These are phyloP conservation scores for Clavelina lepadiformis DNA, from an alignment of 23 tunicate species.

Conservation along the genomic window DNA sequence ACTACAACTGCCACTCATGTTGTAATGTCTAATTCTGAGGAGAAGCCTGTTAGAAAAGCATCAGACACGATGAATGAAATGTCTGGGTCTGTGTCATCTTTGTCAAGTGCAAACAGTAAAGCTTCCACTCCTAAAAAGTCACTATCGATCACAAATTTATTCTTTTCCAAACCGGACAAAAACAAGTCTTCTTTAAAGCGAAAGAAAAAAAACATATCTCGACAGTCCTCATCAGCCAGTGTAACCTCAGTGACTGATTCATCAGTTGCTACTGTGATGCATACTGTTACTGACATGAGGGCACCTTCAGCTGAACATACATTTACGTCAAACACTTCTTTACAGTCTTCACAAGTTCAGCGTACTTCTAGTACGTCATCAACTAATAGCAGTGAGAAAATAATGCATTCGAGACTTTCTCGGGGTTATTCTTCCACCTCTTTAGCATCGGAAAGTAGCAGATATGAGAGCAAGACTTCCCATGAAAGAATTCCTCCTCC, in stretches of 20 bases:
- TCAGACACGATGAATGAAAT: constrained; percentile 3
- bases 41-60: constrained; percentile 1
- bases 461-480: neutral
- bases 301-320: neutral
- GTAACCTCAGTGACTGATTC: constrained; percentile 4
- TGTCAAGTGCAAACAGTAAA: constrained; percentile 21
- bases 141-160: constrained; percentile 17
- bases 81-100: constrained; percentile 39
- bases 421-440: constrained; percentile 9
- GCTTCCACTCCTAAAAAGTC: constrained; percentile 20
- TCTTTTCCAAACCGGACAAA: constrained; percentile 25
- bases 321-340: neutral
- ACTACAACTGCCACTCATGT: neutral
- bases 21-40: constrained; percentile 3
- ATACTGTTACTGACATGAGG: constrained; percentile 6
- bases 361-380: constrained; percentile 16
- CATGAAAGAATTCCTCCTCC: constrained; percentile 28
- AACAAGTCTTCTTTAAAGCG: constrained; percentile 19
- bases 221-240: constrained; percentile 17
- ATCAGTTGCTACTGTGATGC: neutral
- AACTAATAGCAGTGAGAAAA: constrained; percentile 3
- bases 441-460: neutral
- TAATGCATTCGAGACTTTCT: neutral
- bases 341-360: neutral
- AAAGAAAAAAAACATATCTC: constrained; percentile 9